Evolutionary conservation across 2,113 vertebrate species (phyloP).

Genomic region (Nycticebus coucang): DNA sequence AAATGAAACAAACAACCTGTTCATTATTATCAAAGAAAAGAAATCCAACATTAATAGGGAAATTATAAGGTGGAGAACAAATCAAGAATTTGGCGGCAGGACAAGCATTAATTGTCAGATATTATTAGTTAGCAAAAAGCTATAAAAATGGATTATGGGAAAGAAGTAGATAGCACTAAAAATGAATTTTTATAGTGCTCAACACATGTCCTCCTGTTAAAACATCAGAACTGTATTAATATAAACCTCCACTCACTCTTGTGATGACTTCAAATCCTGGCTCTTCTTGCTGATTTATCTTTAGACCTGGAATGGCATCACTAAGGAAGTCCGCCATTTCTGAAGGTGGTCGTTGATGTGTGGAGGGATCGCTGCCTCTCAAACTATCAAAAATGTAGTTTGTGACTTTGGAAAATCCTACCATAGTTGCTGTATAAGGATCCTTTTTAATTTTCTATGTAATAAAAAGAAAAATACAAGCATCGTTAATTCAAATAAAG

Average conservation of each 20-base stretch:
- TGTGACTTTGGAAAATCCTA: slow-evolving; percentile 97
- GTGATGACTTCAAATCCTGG: slow-evolving; percentile 99
- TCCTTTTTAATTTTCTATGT: slow-evolving; percentile 94
- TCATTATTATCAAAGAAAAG: slow-evolving; percentile 36
- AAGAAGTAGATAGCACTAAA: background rate
- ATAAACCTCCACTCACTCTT: slow-evolving; percentile 88
- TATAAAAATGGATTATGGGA: background rate
- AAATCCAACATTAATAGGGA: background rate
- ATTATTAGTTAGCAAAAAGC: background rate
- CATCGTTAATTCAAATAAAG: slow-evolving; percentile 42
- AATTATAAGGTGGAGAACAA: background rate
- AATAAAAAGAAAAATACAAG: slow-evolving; percentile 74
- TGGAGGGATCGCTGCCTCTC: slow-evolving; percentile 88
- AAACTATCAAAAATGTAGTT: slow-evolving; percentile 96
- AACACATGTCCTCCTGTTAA: background rate
- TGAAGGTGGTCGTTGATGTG: slow-evolving; percentile 91
- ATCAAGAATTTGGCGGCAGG: background rate
- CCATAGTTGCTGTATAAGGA: slow-evolving; percentile 94
- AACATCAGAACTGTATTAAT: background rate
- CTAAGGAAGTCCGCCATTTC: slow-evolving; percentile 94
- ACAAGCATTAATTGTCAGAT: background rate
- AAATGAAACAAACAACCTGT: background rate
- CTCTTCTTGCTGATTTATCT: slow-evolving; percentile 98
- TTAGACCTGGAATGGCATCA: slow-evolving; percentile 95
- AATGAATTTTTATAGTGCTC: background rate